These are phyloP conservation scores for Mayetiola destructor DNA, from an alignment of 2,888 invertebrate species.

Conservation along the genomic window DNA sequence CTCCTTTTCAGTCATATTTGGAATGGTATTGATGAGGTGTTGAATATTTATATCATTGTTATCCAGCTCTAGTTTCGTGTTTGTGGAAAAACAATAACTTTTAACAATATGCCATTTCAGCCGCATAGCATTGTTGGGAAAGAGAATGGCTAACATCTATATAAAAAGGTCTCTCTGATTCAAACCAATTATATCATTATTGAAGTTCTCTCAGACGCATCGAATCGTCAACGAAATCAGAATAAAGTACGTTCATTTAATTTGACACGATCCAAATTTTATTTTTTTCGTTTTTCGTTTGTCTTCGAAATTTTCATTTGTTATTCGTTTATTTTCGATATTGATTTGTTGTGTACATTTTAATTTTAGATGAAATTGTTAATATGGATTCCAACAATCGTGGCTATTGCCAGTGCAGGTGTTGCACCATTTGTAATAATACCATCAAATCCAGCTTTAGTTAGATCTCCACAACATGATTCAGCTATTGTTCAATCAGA, in stretches of 20 bases:
- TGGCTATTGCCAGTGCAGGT: slow-evolving; percentile 5
- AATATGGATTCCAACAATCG: background rate
- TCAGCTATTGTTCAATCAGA: slow-evolving; percentile 39
- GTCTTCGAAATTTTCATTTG: background rate
- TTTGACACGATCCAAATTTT: background rate
- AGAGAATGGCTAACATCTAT: slow-evolving; percentile 10
- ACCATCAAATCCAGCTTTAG: slow-evolving; percentile 20
- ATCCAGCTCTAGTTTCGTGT: slow-evolving; percentile 16
- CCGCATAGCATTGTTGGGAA: background rate
- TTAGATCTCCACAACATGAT: slow-evolving; percentile 37
- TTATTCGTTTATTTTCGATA: background rate
- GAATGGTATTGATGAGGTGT: too few relatives aligned
- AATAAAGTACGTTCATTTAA: background rate
- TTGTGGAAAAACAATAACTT: background rate
- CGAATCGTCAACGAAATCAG: background rate
- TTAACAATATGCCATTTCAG: background rate
- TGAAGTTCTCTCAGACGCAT: background rate
- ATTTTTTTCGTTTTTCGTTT: background rate
- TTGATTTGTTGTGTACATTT: background rate
- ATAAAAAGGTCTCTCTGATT: slow-evolving; percentile 11
- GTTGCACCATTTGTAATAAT: slow-evolving; percentile 5
- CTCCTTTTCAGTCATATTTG: too few relatives aligned
- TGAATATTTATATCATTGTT: too few relatives aligned
- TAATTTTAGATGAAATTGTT: slow-evolving; percentile 1
- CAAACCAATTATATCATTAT: background rate